Percentiles rank a stretch among this genome's conserved stretches.
phyloP scores from a whole-genome alignment of 2,888 invertebrate species.

The Biston stratarius region DNA sequence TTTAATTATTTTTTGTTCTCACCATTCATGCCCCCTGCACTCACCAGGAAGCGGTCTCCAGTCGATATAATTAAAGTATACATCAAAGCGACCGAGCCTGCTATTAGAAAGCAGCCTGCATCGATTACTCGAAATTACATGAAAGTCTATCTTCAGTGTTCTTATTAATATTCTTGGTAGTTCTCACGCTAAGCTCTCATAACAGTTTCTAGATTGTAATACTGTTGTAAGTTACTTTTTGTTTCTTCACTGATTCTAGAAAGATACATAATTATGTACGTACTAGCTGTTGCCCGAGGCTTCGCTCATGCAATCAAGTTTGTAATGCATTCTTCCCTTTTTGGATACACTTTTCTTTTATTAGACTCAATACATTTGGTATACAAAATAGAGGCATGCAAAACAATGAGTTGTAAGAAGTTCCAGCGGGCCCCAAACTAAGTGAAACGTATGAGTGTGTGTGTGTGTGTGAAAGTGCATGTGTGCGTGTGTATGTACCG shows the following conservation, averaged over 20 bases:
- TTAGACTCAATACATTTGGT: too few relatives aligned
- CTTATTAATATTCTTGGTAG: slow-evolving; percentile 31
- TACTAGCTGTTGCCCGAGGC: too few relatives aligned
- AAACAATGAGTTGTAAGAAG: too few relatives aligned
- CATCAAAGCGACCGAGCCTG: slow-evolving; percentile 48
- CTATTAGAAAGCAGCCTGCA: slow-evolving; percentile 56
- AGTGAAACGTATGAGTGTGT: too few relatives aligned
- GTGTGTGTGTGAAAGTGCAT: too few relatives aligned
- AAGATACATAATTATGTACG: not conserved
- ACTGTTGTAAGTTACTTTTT: slow-evolving; percentile 23
- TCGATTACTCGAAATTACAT: slow-evolving; percentile 45
- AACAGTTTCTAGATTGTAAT: slow-evolving; percentile 34
- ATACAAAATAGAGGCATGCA: too few relatives aligned
- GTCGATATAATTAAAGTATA: slow-evolving; percentile 52
- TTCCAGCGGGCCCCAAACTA: too few relatives aligned
- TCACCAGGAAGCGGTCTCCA: slow-evolving; percentile 56
- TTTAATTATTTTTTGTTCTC: slow-evolving; percentile 48
- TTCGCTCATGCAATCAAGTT: too few relatives aligned
- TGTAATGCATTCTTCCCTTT: too few relatives aligned
- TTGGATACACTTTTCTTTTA: too few relatives aligned
- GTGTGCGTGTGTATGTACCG: too few relatives aligned
- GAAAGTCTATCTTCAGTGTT: slow-evolving; percentile 39
- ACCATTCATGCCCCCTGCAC: slow-evolving; percentile 52
- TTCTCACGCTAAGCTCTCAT: slow-evolving; percentile 33
- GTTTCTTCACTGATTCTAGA: slow-evolving; percentile 5